A percentile compares a stretch with the other conserved stretches of the same genome.
phyloP scores from a whole-genome alignment of 2,888 invertebrate genomes.

The Monoplex corrugatus region DNA sequence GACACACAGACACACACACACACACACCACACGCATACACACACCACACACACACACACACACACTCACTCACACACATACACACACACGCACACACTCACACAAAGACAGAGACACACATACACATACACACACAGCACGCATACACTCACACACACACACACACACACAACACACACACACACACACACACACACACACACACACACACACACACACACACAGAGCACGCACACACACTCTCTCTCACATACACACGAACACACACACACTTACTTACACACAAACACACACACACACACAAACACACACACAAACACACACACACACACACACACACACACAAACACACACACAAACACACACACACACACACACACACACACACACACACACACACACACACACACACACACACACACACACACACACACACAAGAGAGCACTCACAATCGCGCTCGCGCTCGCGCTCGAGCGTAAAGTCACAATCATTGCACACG shows the following conservation, averaged over 20 bases:
- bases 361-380: not conserved
- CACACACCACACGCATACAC: not conserved
- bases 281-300: not conserved
- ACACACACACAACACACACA: not conserved
- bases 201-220: not conserved
- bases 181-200: conserved; percentile 10
- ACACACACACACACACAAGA: too few species aligned
- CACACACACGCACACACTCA: not conserved
- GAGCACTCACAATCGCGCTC: too few species aligned
- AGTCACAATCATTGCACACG: too few species aligned
- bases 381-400: not conserved
- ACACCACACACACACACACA: conserved; percentile 5
- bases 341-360: not conserved
- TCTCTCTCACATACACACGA: not conserved
- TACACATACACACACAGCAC: too few species aligned
- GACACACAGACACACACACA: too few species aligned
- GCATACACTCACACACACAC: too few species aligned
- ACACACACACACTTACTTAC: too few species aligned
- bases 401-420: not conserved
- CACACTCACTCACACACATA: conserved; percentile 1
- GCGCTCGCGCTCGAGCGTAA: too few species aligned
- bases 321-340: conserved; percentile 7
- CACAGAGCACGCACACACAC: not conserved
- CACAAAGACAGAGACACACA: too few species aligned
- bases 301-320: not conserved